Percentiles rank a stretch among this genome's conserved stretches.
These are phyloP conservation scores for Polymixis flavicincta DNA, from an alignment of 2,888 invertebrate genomes.

Conservation along the genomic window DNA sequence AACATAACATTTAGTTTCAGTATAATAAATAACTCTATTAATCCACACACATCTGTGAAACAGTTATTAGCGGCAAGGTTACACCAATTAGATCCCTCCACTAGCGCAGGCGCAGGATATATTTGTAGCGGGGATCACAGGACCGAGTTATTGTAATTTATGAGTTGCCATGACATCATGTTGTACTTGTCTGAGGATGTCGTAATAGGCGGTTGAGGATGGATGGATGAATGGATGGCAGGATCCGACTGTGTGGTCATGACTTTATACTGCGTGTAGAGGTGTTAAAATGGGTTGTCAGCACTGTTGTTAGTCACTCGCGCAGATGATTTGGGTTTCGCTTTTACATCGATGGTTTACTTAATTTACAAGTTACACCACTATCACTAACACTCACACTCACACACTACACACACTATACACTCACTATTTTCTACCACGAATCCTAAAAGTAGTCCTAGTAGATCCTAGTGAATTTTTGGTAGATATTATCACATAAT, in stretches of 20 bases:
- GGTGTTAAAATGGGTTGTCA: not conserved
- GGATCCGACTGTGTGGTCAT: conserved; percentile 4
- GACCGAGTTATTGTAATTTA: conserved; percentile 63
- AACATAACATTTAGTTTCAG: conserved; percentile 19
- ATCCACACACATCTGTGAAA: conserved; percentile 38
- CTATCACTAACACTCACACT: too few relatives aligned
- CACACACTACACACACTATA: too few relatives aligned
- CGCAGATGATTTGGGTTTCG: not conserved
- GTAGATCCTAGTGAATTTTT: too few relatives aligned
- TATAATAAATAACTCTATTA: conserved; percentile 29
- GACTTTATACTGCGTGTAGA: not conserved
- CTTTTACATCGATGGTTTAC: not conserved
- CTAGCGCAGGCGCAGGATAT: conserved; percentile 52
- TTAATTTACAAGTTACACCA: too few relatives aligned
- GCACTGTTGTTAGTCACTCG: not conserved
- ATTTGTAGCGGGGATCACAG: conserved; percentile 44
- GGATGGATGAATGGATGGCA: conserved; percentile 11
- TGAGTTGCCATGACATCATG: conserved; percentile 57
- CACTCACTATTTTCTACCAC: not conserved
- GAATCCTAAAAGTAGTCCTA: not conserved
- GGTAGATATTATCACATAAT: too few relatives aligned
- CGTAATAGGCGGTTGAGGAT: conserved; percentile 40
- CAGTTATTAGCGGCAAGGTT: conserved; percentile 56
- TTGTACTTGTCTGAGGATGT: conserved; percentile 46
- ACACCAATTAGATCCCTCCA: conserved; percentile 57